These are phyloP conservation scores for Microtus pennsylvanicus DNA, from an alignment of 2,113 vertebrate genomes.

Conservation along the genomic window DNA sequence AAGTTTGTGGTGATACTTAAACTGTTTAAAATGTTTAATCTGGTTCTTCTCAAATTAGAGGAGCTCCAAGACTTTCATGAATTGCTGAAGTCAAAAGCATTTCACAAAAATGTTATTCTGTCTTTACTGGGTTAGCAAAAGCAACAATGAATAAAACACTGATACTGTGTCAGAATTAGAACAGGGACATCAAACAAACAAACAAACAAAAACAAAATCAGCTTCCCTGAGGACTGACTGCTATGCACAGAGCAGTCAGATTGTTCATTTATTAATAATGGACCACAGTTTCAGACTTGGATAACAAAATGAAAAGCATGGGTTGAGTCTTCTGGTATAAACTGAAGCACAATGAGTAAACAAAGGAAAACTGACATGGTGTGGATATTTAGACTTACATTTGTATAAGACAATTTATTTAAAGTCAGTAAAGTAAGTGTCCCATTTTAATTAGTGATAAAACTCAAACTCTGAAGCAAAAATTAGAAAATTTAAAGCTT, in stretches of 20 bases:
- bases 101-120: not conserved
- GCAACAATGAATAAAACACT: not conserved
- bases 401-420: not conserved
- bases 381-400: not conserved
- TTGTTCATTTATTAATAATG: slow-evolving; percentile 43
- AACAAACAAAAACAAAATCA: not conserved
- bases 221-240: not conserved
- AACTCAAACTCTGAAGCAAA: not conserved
- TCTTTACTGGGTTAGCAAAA: slow-evolving; percentile 11
- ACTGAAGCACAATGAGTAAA: not conserved
- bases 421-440: slow-evolving; percentile 4
- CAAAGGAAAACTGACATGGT: not conserved
- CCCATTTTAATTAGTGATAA: not conserved
- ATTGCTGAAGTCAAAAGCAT: not conserved
- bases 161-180: not conserved
- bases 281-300: not conserved
- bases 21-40: slow-evolving; percentile 2
- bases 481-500: slow-evolving; percentile 2
- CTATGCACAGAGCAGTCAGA: not conserved
- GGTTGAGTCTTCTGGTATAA: not conserved
- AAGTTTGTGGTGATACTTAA: not conserved
- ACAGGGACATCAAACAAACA: no score
- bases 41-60: not conserved
- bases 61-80: not conserved
- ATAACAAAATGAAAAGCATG: not conserved